Conservation (phyloP, 2,888 invertebrate genomes). For the Tenthredo notha region DNA sequence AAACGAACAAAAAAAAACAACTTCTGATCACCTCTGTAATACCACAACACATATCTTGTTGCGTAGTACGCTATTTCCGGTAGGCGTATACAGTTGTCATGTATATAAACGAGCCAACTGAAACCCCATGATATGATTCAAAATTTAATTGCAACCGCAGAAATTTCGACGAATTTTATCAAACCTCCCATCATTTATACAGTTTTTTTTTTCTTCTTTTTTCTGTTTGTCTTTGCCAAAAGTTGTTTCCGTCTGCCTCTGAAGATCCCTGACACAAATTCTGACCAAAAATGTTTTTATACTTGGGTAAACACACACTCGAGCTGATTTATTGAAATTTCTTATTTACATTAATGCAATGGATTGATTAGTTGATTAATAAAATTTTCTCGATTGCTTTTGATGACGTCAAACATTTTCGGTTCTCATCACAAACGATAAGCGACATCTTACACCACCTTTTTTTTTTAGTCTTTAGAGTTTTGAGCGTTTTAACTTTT, state of each 20-base stretch:
- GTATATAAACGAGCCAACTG: background rate
- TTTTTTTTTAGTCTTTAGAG: background rate
- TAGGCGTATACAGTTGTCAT: background rate
- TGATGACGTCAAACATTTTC: slow-evolving; percentile 7
- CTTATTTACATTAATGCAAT: background rate
- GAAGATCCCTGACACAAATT: slow-evolving; percentile 21
- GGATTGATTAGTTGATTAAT: slow-evolving; percentile 13
- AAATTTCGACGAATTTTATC: background rate
- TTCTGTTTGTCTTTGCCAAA: background rate
- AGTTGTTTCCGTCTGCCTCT: background rate
- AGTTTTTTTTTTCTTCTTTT: background rate
- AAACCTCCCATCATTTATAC: background rate
- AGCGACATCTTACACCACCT: background rate
- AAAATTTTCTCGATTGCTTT: background rate
- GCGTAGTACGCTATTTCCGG: slow-evolving; percentile 13
- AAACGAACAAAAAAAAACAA: background rate
- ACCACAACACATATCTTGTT: slow-evolving; percentile 8
- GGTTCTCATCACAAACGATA: background rate
- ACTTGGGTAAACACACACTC: background rate
- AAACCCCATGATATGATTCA: background rate
- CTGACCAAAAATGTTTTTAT: background rate
- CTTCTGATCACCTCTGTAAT: slow-evolving; percentile 9
- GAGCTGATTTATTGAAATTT: background rate
- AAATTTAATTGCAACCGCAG: background rate
- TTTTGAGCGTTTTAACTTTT: slow-evolving; percentile 29